These are phyloP conservation scores for Xerus rutilus DNA, from an alignment of 2,797 vertebrate species.

Conservation along the genomic window DNA sequence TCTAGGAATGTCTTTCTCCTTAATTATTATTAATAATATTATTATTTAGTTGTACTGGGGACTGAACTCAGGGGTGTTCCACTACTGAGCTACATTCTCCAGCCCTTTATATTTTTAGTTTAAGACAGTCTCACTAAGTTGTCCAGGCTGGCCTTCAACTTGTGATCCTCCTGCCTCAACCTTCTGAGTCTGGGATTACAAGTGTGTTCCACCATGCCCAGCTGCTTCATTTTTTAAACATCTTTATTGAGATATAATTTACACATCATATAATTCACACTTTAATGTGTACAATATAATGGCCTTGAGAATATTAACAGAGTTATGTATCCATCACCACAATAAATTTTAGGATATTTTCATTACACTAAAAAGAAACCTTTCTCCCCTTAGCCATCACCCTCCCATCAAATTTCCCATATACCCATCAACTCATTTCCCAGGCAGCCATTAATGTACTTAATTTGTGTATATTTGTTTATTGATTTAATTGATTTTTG, in stretches of 20 bases:
- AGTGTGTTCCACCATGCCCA: no score
- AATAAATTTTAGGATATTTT: constrained; percentile 27
- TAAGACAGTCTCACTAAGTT: no score
- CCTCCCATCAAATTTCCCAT: neutral
- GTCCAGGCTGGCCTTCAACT: no score
- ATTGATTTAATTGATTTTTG: neutral
- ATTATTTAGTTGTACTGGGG: no score
- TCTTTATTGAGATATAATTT: neutral
- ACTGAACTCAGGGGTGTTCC: no score
- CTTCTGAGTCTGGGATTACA: no score
- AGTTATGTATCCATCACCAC: neutral
- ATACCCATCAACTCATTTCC: neutral
- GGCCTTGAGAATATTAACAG: neutral
- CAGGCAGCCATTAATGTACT: neutral
- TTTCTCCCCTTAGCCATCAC: neutral
- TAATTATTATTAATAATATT: neutral
- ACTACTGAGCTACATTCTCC: no score
- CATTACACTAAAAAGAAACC: neutral
- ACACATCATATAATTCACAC: neutral
- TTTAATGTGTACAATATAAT: neutral
- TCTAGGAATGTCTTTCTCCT: neutral
- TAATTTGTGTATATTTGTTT: neutral
- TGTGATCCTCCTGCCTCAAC: no score
- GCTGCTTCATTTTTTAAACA: neutral
- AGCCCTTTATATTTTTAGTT: no score